Evolutionary conservation across 2,888 invertebrate genomes (phyloP).

Genomic region (Ecdyonurus torrentis): DNA sequence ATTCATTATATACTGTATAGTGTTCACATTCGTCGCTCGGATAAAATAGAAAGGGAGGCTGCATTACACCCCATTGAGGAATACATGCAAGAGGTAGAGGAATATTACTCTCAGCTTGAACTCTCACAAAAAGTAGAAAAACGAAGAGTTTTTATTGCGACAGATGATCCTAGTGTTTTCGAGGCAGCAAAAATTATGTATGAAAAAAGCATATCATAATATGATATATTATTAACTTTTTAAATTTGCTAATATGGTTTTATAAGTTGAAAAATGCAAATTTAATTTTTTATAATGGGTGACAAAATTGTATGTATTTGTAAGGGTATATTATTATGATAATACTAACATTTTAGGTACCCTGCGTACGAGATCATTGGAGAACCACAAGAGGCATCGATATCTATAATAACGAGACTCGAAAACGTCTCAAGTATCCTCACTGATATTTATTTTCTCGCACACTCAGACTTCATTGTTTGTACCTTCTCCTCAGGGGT

Average conservation of each 20-base stretch:
- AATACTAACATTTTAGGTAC: too few relatives aligned
- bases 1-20: too few relatives aligned
- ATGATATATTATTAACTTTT: too few relatives aligned
- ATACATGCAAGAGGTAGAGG: slow-evolving; percentile 86
- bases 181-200: too few relatives aligned
- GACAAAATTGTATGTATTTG: slow-evolving; percentile 1
- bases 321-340: too few relatives aligned
- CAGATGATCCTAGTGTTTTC: slow-evolving; percentile 85
- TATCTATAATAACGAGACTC: slow-evolving; percentile 76
- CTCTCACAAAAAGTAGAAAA: slow-evolving; percentile 36
- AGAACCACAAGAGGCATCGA: slow-evolving; percentile 71
- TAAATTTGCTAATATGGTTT: too few relatives aligned
- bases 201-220: too few relatives aligned
- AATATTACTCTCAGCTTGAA: slow-evolving; percentile 66
- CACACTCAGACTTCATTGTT: slow-evolving; percentile 79
- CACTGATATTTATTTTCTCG: slow-evolving; percentile 79
- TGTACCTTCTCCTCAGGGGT: slow-evolving; percentile 97
- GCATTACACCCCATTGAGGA: slow-evolving; percentile 88
- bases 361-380: slow-evolving; percentile 76
- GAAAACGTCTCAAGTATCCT: slow-evolving; percentile 22
- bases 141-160: slow-evolving; percentile 75
- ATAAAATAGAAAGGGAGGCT: slow-evolving; percentile 90
- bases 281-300: too few relatives aligned
- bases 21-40: slow-evolving; percentile 39
- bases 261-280: too few relatives aligned